Evolutionary conservation across 2,888 invertebrate genomes (phyloP), one percentile per base, ranked within the genome.

Genomic region (Girardia tigrina): DNA sequence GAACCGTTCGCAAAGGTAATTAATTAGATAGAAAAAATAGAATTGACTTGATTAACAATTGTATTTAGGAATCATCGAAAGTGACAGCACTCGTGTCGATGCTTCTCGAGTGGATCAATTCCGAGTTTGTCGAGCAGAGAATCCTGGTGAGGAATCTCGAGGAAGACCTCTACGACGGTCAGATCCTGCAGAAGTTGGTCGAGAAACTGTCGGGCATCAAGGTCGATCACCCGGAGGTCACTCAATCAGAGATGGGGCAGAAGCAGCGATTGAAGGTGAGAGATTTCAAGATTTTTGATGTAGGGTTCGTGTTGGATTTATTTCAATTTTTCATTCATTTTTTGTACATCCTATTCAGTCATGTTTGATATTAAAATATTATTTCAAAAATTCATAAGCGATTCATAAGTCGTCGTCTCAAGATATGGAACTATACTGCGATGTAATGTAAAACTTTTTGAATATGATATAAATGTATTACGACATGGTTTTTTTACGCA

Each of bases 121-220:
- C 97, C 86, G 97, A 94, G 84, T 86, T 99, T 75, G 94, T 95
- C 0, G 89, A 90, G 79, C 92, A 97, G 81, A 88, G 98, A 81
- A 98, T 98, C 78, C 94, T 98, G 80, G 95, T 98, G 0, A 92
- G 95, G 85, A 90, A 93, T 78, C 89, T 98, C 71, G 91, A 91
- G 79, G 94, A 97, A 84, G 97, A 98, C 86, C 87, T 98, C 79
- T 98, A 94, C 85, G 97, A 98, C 87, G 97, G 97, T 0, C 95
- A 97, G 86, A 90, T 89, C 78, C 84, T 90, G 20, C 89, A 89
- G 80, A 89, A 89, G 83, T 83, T 90, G 1, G 84, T 89, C 77
- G 83, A 94, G 84, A 92, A 91, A 83, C 86, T 94, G 71, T 91
- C 92, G 0, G 89, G 90, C 26, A 89, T 90, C 73, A 91, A 92